These are phyloP conservation scores for Temnothorax longispinosus DNA, from an alignment of 1,140 invertebrate genomes.

Conservation along the genomic window DNA sequence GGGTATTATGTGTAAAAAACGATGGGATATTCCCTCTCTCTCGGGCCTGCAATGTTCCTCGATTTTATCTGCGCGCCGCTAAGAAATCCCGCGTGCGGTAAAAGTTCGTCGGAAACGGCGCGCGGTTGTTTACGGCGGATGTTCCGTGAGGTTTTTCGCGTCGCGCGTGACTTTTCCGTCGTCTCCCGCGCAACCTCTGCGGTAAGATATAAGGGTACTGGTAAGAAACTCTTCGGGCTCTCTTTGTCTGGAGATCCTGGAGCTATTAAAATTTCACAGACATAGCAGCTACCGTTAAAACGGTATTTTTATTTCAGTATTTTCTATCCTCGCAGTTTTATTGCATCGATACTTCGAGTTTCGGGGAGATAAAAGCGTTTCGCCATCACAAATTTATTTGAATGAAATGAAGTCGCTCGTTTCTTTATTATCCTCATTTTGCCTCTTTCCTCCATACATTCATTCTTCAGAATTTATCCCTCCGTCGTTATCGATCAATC, in stretches of 20 bases:
- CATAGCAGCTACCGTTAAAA: not conserved
- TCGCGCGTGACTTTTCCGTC: constrained; percentile 26
- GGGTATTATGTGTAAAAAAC: constrained; percentile 25
- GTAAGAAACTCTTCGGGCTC: not conserved
- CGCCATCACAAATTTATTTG: not conserved
- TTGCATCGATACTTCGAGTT: not conserved
- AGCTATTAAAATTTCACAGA: constrained; percentile 6
- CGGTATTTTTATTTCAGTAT: not conserved
- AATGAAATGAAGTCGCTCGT: not conserved
- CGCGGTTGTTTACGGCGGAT: not conserved
- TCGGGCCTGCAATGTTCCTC: constrained; percentile 1
- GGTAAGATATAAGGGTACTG: not conserved
- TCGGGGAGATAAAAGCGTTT: not conserved
- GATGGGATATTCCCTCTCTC: not conserved
- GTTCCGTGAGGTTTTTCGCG: constrained; percentile 26
- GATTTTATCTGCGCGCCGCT: constrained; percentile 36
- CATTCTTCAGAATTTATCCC: not conserved
- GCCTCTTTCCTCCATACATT: constrained; percentile 5
- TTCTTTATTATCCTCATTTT: constrained; percentile 26
- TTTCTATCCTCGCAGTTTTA: not conserved
- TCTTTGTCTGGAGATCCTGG: not conserved
- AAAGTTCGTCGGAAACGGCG: constrained; percentile 9
- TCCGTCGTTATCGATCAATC: constrained; percentile 56
- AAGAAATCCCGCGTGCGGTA: constrained; percentile 29
- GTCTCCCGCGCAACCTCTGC: constrained; percentile 18